Percentiles rank a stretch among this genome's conserved stretches.
phyloP scores from a whole-genome alignment of 2,797 vertebrate genomes.

The Anolis apletophallus region DNA sequence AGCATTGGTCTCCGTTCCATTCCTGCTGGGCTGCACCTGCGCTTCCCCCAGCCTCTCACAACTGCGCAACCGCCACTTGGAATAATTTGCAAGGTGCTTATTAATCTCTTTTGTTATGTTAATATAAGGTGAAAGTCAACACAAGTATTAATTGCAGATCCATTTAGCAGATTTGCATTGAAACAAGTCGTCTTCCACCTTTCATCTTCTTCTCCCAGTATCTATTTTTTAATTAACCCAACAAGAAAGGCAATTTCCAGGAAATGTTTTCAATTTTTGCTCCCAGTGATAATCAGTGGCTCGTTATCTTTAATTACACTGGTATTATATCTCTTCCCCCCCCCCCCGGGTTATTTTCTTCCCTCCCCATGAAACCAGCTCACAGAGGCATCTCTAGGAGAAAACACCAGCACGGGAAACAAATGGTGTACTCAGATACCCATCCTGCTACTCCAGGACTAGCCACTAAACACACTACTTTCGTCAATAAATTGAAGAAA shows the following conservation, averaged over 20 bases:
- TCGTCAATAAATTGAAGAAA: not conserved
- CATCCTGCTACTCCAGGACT: not conserved
- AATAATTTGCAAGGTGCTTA: slow-evolving; percentile 38
- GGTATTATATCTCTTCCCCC: not conserved
- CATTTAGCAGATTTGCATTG: slow-evolving; percentile 45
- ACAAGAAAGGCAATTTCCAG: slow-evolving; percentile 64
- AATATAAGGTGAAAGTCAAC: slow-evolving; percentile 55
- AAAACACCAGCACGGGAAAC: not conserved
- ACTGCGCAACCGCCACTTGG: not conserved
- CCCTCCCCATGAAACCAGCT: accelerated
- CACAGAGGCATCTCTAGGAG: not conserved
- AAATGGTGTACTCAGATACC: not conserved
- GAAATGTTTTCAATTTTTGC: slow-evolving; percentile 67
- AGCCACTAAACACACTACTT: not conserved
- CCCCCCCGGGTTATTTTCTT: not conserved
- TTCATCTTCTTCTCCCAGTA: slow-evolving; percentile 30
- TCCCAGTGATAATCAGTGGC: slow-evolving; percentile 63
- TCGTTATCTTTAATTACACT: slow-evolving; percentile 66
- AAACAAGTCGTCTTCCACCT: slow-evolving; percentile 19
- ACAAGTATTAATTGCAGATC: slow-evolving; percentile 59
- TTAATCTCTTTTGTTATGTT: slow-evolving; percentile 59
- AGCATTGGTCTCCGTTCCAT: accelerated
- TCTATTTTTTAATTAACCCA: slow-evolving; percentile 55
- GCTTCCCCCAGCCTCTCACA: not conserved
- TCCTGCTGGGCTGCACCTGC: not conserved